Conservation (phyloP, 1,140 invertebrate species). For the Coptotermes formosanus region DNA sequence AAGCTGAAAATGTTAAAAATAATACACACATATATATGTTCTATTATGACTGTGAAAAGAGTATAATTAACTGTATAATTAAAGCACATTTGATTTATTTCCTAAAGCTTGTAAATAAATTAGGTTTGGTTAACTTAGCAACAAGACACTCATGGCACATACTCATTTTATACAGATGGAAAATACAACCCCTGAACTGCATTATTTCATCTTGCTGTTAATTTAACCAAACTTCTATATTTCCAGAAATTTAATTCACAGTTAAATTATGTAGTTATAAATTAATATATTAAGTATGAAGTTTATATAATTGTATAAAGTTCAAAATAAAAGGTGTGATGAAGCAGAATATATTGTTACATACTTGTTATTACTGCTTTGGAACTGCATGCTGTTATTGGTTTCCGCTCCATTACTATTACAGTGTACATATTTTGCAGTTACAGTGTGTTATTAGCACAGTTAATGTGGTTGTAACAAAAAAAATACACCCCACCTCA, state of each 20-base stretch:
- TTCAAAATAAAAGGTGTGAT: not conserved
- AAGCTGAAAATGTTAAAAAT: conserved; percentile 1
- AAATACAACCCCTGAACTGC: conserved; percentile 22
- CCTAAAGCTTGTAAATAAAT: not conserved
- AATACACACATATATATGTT: not conserved
- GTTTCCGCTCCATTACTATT: not conserved
- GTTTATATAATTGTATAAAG: not conserved
- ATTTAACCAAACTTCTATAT: not conserved
- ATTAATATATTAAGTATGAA: conserved; percentile 15
- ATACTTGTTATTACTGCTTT: conserved; percentile 14
- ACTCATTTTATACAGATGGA: conserved; percentile 21
- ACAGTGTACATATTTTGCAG: not conserved
- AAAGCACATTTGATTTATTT: conserved; percentile 13
- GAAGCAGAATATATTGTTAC: conserved; percentile 10
- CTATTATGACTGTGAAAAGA: not conserved
- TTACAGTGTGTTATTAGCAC: not conserved
- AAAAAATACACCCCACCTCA: not conserved
- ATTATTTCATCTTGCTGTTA: not conserved
- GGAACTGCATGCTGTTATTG: not conserved
- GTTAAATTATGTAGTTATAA: conserved; percentile 20
- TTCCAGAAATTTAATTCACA: not conserved
- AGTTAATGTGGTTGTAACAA: conserved; percentile 10
- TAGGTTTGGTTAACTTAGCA: not conserved
- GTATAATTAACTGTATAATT: not conserved
- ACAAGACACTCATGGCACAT: conserved; percentile 17